Evolutionary conservation across 2,113 vertebrate genomes (phyloP), one percentile per base, ranked within the genome.

Genomic region (Hepsetus odoe): DNA sequence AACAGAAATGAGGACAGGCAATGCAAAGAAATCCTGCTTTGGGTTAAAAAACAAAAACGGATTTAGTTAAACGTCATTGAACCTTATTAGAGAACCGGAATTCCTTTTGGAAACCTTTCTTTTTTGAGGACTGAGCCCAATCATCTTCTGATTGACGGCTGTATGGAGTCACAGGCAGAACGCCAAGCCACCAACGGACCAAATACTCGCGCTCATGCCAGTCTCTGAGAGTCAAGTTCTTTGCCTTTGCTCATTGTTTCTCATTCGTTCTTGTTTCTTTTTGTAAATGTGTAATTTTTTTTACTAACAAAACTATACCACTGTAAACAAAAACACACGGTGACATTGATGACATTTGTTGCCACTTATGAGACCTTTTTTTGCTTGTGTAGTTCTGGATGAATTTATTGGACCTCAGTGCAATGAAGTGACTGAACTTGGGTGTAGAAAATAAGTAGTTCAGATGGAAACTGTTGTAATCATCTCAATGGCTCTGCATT

Each of bases 211-310:
- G 30, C 46, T 32, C 24, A 64, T 55, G 56, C 74, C 74, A 76
- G 72, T 56, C 77, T 78, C 71, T 62, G 59, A 79, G 81, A 81
- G 80, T 85, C 79, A 80, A 86, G 20, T 26, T 82, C 77, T 89
- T 84, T 81, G 86, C 83, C 77, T 83, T 86, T 83, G 18, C 33
- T 77, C 30, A 30, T 12, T 6, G 65, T 85, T 46, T 84, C 49
- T 85, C 22, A 65, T 56, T 62, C 16, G 55, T 64, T 11, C 72
- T 49, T 44, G 72, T 67, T 65, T 26, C 1, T 72, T 79, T 61
- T 61, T 77, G 44, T 83, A 67, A 83, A 76, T 86, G 70, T 85
- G 87, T 90, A 86, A n/a, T n/a, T 76, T 55, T 66, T 76, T 83
- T 67, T 83, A 83, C 82, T 80, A 83, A 83, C 78, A 58, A 69